These are phyloP conservation scores for Rhagium mordax DNA, from an alignment of 2,888 invertebrate genomes.

Conservation along the genomic window DNA sequence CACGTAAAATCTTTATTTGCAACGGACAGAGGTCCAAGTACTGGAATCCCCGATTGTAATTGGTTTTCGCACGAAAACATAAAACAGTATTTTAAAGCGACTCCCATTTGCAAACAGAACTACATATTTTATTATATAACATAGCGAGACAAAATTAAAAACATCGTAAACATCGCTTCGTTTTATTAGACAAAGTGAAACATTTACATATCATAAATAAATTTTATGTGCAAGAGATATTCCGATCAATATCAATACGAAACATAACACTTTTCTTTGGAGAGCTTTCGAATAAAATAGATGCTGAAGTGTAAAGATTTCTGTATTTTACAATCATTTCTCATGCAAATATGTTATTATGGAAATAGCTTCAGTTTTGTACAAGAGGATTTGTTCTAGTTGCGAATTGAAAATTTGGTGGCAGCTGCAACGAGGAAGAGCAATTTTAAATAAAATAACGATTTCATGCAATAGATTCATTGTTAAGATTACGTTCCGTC, in stretches of 20 bases:
- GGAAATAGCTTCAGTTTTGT: conserved; percentile 23
- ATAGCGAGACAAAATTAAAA: background rate
- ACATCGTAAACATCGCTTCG: background rate
- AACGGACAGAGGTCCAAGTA: background rate
- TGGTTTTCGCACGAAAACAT: background rate
- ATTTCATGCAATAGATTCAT: background rate
- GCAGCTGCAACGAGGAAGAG: conserved; percentile 2
- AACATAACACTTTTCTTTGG: background rate
- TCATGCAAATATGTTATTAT: conserved; percentile 26
- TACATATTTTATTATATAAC: background rate
- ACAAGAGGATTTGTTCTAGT: conserved; percentile 10
- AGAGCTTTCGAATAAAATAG: conserved; percentile 21
- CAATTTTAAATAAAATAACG: background rate
- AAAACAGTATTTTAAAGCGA: background rate
- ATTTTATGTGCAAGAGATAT: background rate
- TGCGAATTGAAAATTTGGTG: conserved; percentile 9
- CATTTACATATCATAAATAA: background rate
- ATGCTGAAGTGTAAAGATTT: conserved; percentile 15
- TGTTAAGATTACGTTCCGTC: background rate
- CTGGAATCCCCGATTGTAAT: background rate
- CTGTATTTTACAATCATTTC: conserved; percentile 21
- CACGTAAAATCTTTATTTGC: background rate
- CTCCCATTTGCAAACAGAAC: background rate
- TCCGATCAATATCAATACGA: conserved; percentile 10
- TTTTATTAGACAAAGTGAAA: background rate